Base-by-base conservation (phyloP, 2,888 invertebrate genomes). In the Galerucella nymphaeae region DNA sequence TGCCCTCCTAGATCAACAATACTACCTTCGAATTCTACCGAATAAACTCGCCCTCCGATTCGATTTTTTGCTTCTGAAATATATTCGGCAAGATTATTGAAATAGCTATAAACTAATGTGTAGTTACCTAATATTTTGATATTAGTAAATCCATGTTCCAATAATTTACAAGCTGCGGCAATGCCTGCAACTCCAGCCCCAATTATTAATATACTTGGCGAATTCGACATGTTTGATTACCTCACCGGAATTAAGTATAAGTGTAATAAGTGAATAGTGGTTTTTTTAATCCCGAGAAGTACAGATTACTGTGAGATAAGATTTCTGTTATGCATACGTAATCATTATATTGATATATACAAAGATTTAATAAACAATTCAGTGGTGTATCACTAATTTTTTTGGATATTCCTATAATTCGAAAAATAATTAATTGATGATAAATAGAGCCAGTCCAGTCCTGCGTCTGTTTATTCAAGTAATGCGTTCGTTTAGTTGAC, bases 151-250 rank as follows among this genome's bases (percentile, higher is more conserved):
- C 88, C 88, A 78, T 85, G 85, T 78, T 88, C 84, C 3, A 87
- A 75, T 13, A 91, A 82, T 72, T 85, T 85, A 13, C 86, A 83
- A 16, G 89, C 90, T 13, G 90, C 89, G 16, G 90, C 88, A 66
- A 90, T 85, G 14, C 90, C 90, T n/a, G 90, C 84, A 16, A 88
- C 87, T 11, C 91, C 91, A 53, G 90, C 90, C 71, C 91, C 91
- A 71, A 91, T 84, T 57, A 91, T 88, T 71, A 91, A 76, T 53
- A 90, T 85, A 81, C 82, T 82, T 53, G 65, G 68, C 18, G 18
- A 45, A n/a, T 55, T 23, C 13, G 59, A 41, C 72, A 72, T 72
- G 38, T 9, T 62, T 9, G 23, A 14, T 20, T 30, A 59, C 8
- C 30, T 59, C 2, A 13, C 58, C 58, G 38, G 13, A 9, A 59